Percentiles rank a stretch among this genome's conserved stretches.
Conservation (phyloP, 2,113 vertebrate genomes). For the Oophaga pumilio region DNA sequence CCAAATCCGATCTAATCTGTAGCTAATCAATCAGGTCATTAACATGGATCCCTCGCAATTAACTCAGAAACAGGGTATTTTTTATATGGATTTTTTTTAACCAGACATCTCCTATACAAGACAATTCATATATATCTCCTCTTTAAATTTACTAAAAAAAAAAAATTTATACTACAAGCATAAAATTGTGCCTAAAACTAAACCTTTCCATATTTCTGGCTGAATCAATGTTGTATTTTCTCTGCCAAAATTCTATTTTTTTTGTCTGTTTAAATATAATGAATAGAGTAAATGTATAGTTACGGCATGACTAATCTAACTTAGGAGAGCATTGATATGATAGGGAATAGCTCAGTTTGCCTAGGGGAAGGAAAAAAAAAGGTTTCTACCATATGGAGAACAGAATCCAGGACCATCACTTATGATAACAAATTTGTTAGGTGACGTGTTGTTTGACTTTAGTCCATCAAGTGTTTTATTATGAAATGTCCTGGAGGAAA, state of each 20-base stretch:
- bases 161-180: not conserved
- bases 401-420: not conserved
- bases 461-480: constrained; percentile 34
- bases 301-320: not conserved
- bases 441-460: constrained; percentile 24
- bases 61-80: too few species aligned
- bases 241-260: not conserved
- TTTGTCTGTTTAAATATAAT: not conserved
- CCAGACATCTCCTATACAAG: not conserved
- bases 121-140: not conserved
- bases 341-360: not conserved
- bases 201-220: not conserved
- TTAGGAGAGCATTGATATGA: not conserved
- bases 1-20: too few species aligned
- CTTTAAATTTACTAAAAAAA: not conserved
- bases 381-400: not conserved
- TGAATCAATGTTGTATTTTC: not conserved
- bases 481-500: constrained; percentile 17
- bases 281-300: constrained; percentile 7
- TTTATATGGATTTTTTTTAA: not conserved
- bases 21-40: too few species aligned
- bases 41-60: too few species aligned
- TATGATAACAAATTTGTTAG: not conserved
- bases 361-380: not conserved
- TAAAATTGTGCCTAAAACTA: not conserved